Percentiles rank a stretch among this genome's conserved stretches.
phyloP scores from a whole-genome alignment of 92 coral and sea anemone species.

The Diadumene lineata region DNA sequence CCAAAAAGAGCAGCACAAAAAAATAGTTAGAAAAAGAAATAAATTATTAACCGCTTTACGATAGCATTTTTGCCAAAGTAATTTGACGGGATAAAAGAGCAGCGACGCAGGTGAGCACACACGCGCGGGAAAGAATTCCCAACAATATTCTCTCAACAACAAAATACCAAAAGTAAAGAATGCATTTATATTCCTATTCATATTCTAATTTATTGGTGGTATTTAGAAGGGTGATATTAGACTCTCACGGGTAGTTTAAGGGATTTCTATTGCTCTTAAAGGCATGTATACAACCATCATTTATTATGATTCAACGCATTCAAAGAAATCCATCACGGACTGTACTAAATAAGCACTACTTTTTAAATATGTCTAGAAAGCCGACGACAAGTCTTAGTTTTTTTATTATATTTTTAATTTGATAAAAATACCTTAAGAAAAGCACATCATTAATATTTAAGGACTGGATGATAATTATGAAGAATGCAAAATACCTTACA shows the following conservation, averaged over 20 bases:
- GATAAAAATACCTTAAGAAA: slow-evolving; percentile 20
- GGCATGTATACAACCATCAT: background rate
- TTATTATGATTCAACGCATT: background rate
- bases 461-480: slow-evolving; percentile 20
- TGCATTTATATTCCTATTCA: slow-evolving; percentile 58
- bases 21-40: slow-evolving; percentile 24
- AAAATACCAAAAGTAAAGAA: slow-evolving; percentile 1
- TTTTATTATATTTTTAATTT: slow-evolving; percentile 21
- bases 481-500: slow-evolving; percentile 25
- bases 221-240: slow-evolving; percentile 55
- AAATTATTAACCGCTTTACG: slow-evolving; percentile 66
- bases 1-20: slow-evolving; percentile 5
- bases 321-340: slow-evolving; percentile 7
- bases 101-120: slow-evolving; percentile 3
- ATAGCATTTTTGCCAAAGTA: slow-evolving; percentile 15
- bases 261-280: slow-evolving; percentile 5
- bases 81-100: slow-evolving; percentile 14
- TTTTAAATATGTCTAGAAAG: background rate
- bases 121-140: slow-evolving; percentile 7
- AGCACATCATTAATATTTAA: slow-evolving; percentile 27
- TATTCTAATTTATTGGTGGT: slow-evolving; percentile 77
- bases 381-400: background rate
- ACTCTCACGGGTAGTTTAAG: slow-evolving; percentile 51
- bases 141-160: background rate
- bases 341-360: background rate